Base-by-base conservation (phyloP, 2,888 invertebrate genomes). In the Tyria jacobaeae region DNA sequence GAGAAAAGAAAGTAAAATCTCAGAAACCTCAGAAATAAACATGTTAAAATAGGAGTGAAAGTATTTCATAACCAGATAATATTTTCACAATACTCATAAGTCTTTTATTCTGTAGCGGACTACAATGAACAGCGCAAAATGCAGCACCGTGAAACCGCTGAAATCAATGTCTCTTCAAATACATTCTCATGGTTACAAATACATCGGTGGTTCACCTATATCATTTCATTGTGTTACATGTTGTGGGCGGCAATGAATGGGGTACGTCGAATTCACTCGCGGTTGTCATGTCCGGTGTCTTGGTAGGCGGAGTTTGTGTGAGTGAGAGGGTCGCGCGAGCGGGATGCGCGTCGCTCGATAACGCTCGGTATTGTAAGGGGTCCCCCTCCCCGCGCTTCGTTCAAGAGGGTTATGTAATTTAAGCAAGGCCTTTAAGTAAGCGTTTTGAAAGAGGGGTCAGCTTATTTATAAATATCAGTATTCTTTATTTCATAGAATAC, bases 311-410 rank as follows among this genome's bases (percentile, higher is more conserved):
- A 35, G 57, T 47, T n/a, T n/a, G 61, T 44, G 50, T 31, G 85
- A 83, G 72, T 21, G 82, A 70, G 71, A 66, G 48, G 52, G 37
- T 56, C 24, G 66, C 68, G 75, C 41, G 85, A 87, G 73, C 35
- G 82, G 71, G 85, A 83, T 60, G 69, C 66, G 54, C 54, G 76
- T 73, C 87, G 89, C 84, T 89, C 89, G 87, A 87, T 88, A 88
- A 84, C 82, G 86, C 86, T 80, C 81, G 78, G 80, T 79, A 81
- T 78, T 75, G 84, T 81, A 78, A 80, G 86, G 87, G 84, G 81
- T 81, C 81, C 80, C 75, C 65, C 76, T 67, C 79, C 81, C 82
- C 79, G 74, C 76, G 68, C 73, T 71, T 64, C 73, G 60, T 71
- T 75, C 73, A 75, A 78, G 76, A 75, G 75, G 77, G 81, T 86